Evolutionary conservation across 1,140 invertebrate genomes (phyloP).

Genomic region (Drosophila lacteicornis): DNA sequence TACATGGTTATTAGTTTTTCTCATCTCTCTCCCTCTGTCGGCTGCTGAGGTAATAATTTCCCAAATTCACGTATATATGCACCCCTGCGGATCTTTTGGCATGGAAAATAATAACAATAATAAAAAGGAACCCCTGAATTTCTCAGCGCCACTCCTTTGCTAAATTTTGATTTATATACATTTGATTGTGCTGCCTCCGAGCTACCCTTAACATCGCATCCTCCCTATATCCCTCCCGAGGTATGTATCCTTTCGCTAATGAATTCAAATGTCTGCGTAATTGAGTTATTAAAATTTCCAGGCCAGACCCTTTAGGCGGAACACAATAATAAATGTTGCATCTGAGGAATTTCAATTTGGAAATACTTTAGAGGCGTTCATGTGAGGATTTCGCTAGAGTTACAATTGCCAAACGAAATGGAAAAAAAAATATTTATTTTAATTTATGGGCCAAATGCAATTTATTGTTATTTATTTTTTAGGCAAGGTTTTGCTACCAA

Average conservation of each 20-base stretch:
- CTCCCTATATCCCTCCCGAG: slow-evolving; percentile 19
- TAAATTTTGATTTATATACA: slow-evolving; percentile 83
- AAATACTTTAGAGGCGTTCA: slow-evolving; percentile 74
- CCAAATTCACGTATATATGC: slow-evolving; percentile 44
- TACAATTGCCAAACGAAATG: slow-evolving; percentile 9
- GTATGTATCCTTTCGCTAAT: slow-evolving; percentile 63
- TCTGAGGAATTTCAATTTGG: slow-evolving; percentile 44
- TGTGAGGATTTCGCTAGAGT: slow-evolving; percentile 44
- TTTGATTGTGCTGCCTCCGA: slow-evolving; percentile 63
- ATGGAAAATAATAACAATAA: slow-evolving; percentile 20
- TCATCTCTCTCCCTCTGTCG: slow-evolving; percentile 26
- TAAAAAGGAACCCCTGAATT: slow-evolving; percentile 29
- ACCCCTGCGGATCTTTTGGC: slow-evolving; percentile 62
- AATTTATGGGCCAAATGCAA: slow-evolving; percentile 65
- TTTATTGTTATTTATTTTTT: slow-evolving; percentile 37
- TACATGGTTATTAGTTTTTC: slow-evolving; percentile 82
- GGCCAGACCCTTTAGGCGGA: slow-evolving; percentile 38
- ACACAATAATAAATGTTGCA: slow-evolving; percentile 5
- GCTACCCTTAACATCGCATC: slow-evolving; percentile 29
- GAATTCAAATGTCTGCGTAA: slow-evolving; percentile 84
- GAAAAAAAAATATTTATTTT: slow-evolving; percentile 36
- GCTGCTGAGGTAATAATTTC: slow-evolving; percentile 70
- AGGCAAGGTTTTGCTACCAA: background rate
- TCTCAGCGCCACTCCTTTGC: slow-evolving; percentile 52
- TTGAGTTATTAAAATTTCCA: slow-evolving; percentile 83